Conservation (phyloP, 2,888 invertebrate genomes). For the Apeira syringaria region DNA sequence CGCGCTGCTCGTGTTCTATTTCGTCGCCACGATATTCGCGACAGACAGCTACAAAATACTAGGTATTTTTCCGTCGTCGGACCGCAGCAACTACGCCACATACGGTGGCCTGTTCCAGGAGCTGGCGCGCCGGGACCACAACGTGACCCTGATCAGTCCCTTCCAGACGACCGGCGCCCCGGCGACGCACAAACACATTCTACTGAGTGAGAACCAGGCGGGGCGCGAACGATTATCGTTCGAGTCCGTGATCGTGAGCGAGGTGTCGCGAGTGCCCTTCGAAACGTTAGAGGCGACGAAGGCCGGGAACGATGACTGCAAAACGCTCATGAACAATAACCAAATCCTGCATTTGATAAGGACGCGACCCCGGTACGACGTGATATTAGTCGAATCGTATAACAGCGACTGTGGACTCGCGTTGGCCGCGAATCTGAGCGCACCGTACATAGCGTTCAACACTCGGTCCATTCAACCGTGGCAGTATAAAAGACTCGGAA, state of each 20-base stretch:
- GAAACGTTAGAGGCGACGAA: conserved; percentile 75
- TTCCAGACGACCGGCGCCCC: conserved; percentile 73
- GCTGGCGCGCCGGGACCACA: conserved; percentile 76
- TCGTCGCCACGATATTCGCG: conserved; percentile 54
- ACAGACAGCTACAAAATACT: conserved; percentile 73
- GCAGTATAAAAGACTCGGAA: conserved; percentile 75
- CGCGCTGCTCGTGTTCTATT: conserved; percentile 47
- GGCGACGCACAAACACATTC: conserved; percentile 80
- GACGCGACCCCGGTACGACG: conserved; percentile 84
- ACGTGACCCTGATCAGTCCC: conserved; percentile 80
- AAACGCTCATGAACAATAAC: conserved; percentile 74
- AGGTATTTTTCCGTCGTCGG: conserved; percentile 79
- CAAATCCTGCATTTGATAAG: conserved; percentile 78
- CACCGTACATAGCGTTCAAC: conserved; percentile 85
- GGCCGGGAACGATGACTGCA: conserved; percentile 77
- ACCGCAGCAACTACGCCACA: conserved; percentile 77
- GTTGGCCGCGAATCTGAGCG: conserved; percentile 86
- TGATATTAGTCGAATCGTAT: conserved; percentile 89
- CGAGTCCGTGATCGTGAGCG: conserved; percentile 74
- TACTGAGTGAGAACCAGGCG: conserved; percentile 61
- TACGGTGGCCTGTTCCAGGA: conserved; percentile 77
- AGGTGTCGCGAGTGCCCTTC: conserved; percentile 73
- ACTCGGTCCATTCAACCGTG: conserved; percentile 82
- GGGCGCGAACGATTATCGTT: conserved; percentile 70
- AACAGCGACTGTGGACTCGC: conserved; percentile 89